phyloP scores from a whole-genome alignment of 2,888 invertebrate genomes.

The Neoitamus cyanurus region DNA sequence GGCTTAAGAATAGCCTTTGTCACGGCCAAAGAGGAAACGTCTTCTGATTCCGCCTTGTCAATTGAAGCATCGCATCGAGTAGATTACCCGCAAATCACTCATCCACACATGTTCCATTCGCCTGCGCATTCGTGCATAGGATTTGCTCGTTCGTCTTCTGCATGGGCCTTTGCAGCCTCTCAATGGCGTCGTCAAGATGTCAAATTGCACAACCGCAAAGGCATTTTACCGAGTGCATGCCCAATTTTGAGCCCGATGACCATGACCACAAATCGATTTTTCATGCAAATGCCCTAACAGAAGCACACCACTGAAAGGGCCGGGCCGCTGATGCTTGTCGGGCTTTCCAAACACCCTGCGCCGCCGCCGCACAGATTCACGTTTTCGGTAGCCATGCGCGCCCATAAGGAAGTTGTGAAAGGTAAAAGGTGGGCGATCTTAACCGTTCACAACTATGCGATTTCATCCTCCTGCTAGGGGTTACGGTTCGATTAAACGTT shows the following conservation, averaged over 20 bases:
- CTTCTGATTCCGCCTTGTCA: background rate
- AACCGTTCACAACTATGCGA: background rate
- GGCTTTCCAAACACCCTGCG: background rate
- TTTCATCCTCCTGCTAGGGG: background rate
- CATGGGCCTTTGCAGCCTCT: background rate
- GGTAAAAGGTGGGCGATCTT: background rate
- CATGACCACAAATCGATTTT: constrained; percentile 29
- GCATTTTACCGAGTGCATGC: background rate
- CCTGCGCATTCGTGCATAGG: background rate
- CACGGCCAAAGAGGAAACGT: background rate
- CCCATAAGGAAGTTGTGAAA: constrained; percentile 4
- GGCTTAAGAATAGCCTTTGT: background rate
- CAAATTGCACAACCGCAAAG: background rate
- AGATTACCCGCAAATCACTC: background rate
- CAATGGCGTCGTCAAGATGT: background rate
- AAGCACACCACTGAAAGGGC: background rate
- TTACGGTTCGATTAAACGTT: background rate
- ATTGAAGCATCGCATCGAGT: background rate
- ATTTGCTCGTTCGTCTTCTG: background rate
- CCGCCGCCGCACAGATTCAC: background rate
- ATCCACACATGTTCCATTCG: background rate
- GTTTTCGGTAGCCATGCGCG: background rate
- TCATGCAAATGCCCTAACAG: constrained; percentile 8
- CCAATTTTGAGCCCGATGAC: background rate
- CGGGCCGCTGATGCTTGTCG: background rate